phyloP scores from a whole-genome alignment of 2,888 invertebrate genomes.

The Homarus gammarus region DNA sequence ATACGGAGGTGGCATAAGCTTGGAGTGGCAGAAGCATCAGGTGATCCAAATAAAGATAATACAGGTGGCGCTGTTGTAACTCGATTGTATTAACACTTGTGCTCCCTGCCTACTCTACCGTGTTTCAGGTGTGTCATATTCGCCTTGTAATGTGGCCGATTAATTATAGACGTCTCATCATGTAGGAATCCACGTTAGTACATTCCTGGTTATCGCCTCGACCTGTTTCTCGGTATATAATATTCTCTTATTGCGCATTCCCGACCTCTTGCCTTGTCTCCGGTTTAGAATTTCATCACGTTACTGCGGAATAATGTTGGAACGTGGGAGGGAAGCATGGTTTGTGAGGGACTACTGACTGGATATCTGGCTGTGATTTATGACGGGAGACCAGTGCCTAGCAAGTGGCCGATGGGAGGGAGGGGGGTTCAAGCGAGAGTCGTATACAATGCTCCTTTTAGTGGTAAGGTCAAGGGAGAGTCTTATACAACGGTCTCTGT shows the following conservation, averaged over 20 bases:
- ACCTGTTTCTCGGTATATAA: background rate
- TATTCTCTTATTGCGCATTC: constrained; percentile 12
- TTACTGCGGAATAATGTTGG: background rate
- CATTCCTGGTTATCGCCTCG: constrained; percentile 13
- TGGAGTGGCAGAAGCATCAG: no score
- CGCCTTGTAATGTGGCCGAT: background rate
- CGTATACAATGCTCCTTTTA: no score
- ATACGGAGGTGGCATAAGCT: no score
- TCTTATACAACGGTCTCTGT: no score
- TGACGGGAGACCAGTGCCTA: background rate
- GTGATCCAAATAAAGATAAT: no score
- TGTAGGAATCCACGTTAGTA: background rate
- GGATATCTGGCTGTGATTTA: background rate
- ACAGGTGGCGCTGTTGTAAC: no score
- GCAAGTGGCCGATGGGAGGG: background rate
- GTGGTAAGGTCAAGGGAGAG: no score
- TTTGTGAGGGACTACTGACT: background rate
- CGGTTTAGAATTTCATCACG: constrained; percentile 12
- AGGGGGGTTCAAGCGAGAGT: no score
- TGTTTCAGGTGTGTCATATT: background rate
- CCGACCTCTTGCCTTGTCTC: constrained; percentile 4
- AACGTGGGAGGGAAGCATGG: background rate
- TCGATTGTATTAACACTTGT: background rate
- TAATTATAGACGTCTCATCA: constrained; percentile 17
- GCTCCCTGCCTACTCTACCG: background rate